Conservation (phyloP, 2,888 invertebrate species). For the Rhimphoctona megacephalus region DNA sequence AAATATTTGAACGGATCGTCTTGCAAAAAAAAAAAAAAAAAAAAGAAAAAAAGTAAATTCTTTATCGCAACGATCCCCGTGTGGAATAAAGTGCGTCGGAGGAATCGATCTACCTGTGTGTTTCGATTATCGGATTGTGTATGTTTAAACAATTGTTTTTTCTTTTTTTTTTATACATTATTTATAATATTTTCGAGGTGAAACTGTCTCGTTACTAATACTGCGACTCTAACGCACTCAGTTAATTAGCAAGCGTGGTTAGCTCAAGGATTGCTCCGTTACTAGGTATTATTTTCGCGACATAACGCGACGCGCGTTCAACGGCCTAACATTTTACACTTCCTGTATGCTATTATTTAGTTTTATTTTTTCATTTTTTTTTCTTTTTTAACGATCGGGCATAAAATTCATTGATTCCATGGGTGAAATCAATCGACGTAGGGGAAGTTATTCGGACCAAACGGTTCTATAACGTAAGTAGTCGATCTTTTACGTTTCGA, state of each 20-base stretch:
- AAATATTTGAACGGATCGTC: conserved; percentile 8
- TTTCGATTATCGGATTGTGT: conserved; percentile 55
- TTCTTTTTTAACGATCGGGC: conserved; percentile 54
- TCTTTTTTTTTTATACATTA: conserved; percentile 66
- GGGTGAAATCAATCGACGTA: conserved; percentile 56
- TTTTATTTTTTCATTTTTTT: background rate
- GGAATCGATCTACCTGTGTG: conserved; percentile 45
- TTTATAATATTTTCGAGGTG: conserved; percentile 68
- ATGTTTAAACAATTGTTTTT: conserved; percentile 48
- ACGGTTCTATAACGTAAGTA: conserved; percentile 57
- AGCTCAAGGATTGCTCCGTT: conserved; percentile 54
- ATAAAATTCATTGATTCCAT: conserved; percentile 59
- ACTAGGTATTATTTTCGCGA: conserved; percentile 47
- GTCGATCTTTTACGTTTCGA: conserved; percentile 59
- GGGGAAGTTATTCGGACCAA: conserved; percentile 34
- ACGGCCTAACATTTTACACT: conserved; percentile 58
- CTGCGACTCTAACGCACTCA: conserved; percentile 69
- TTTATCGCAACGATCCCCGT: conserved; percentile 14
- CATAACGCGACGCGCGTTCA: conserved; percentile 40
- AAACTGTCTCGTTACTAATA: conserved; percentile 67
- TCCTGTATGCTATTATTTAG: conserved; percentile 34
- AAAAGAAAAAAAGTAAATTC: background rate
- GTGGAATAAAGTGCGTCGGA: conserved; percentile 48
- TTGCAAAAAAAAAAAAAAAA: conserved; percentile 31
- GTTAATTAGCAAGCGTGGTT: conserved; percentile 65